phyloP scores from a whole-genome alignment of 2,888 invertebrate species.

The Eupithecia insigniata region DNA sequence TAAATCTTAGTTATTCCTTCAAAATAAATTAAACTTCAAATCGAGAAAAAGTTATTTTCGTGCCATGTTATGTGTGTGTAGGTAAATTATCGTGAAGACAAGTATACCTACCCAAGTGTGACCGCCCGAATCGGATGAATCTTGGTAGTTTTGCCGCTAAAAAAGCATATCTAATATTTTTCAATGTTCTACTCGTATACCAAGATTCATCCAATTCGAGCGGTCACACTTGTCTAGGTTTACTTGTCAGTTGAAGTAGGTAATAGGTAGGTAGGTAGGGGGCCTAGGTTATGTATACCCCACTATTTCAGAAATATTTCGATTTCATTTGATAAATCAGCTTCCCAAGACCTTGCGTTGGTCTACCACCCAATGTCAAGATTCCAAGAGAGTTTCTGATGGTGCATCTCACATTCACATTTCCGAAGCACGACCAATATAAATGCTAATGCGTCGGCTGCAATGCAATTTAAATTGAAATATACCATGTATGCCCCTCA shows the following conservation, averaged over 20 bases:
- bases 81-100: neutral
- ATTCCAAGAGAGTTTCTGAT: constrained; percentile 2
- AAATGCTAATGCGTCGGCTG: constrained; percentile 30
- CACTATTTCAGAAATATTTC: neutral
- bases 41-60: neutral
- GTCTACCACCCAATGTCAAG: neutral
- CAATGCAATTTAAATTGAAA: constrained; percentile 26
- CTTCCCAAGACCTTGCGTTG: neutral
- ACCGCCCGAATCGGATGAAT: no score
- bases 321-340: neutral
- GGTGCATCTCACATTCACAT: neutral
- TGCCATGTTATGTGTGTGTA: no score
- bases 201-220: no score
- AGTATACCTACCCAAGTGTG: no score
- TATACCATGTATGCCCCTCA: neutral
- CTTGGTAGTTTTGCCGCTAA: no score
- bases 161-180: no score
- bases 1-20: neutral
- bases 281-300: neutral
- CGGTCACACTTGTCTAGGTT: no score
- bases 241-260: no score
- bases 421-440: neutral
- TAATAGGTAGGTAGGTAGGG: no score
- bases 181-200: no score
- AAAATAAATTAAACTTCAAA: neutral